These are phyloP conservation scores for Xiphophorus maculatus DNA, from an alignment of 2,113 vertebrate species.

Conservation along the genomic window DNA sequence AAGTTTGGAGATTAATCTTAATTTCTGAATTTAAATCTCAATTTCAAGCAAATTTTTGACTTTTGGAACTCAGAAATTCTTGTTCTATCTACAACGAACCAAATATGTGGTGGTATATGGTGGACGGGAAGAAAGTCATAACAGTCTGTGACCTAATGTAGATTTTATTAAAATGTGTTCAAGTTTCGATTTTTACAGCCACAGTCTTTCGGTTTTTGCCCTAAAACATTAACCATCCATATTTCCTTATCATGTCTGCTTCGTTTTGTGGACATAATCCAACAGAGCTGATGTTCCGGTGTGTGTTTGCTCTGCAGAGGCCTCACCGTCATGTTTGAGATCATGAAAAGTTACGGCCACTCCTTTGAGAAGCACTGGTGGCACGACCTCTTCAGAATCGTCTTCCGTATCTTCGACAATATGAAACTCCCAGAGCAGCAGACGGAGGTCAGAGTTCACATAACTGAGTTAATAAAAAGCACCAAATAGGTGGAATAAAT, in stretches of 20 bases:
- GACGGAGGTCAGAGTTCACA: conserved; percentile 85
- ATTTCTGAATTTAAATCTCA: too few species aligned
- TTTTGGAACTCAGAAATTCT: too few species aligned
- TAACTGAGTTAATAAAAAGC: neutral
- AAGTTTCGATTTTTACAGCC: too few species aligned
- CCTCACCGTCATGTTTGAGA: conserved; percentile 98
- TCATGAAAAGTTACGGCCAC: conserved; percentile 97
- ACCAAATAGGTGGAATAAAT: neutral
- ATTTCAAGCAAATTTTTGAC: too few species aligned
- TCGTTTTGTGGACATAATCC: neutral
- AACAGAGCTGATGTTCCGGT: neutral
- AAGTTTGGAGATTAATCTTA: too few species aligned
- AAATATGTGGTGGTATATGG: too few species aligned
- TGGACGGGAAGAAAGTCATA: neutral
- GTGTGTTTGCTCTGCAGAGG: conserved; percentile 78
- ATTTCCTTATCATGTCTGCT: too few species aligned
- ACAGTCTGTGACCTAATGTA: neutral
- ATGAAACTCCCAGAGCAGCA: conserved; percentile 99
- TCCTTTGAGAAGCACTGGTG: conserved; percentile 98
- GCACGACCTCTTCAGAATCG: conserved; percentile 97
- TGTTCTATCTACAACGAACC: too few species aligned
- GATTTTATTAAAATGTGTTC: neutral
- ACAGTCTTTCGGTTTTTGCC: too few species aligned
- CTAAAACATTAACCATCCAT: too few species aligned
- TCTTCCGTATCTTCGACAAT: conserved; percentile 98